Percentiles rank a stretch among this genome's conserved stretches.
phyloP scores from a whole-genome alignment of 2,113 vertebrate genomes.

The Pontoporia blainvillei region DNA sequence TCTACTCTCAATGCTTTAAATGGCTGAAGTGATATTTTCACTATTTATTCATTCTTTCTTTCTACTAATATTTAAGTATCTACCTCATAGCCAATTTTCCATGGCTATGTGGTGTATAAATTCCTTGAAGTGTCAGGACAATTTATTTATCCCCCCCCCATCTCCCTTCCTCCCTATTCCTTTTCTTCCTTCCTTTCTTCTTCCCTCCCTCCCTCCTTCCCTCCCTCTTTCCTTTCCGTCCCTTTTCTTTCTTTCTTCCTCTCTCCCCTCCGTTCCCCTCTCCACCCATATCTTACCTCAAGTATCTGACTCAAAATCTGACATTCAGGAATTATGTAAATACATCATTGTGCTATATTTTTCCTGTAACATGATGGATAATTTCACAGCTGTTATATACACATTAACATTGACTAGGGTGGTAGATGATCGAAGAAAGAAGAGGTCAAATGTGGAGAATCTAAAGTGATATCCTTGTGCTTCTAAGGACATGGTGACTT shows the following conservation, averaged over 20 bases:
- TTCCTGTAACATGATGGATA: neutral
- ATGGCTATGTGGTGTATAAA: neutral
- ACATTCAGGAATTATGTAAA: neutral
- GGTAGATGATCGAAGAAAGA: slow-evolving; percentile 5
- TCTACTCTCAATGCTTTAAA: neutral
- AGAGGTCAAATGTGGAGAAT: neutral
- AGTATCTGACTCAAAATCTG: neutral
- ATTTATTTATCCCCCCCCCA: neutral
- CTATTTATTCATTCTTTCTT: neutral
- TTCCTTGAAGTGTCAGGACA: neutral
- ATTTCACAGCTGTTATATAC: neutral
- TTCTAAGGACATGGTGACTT: neutral
- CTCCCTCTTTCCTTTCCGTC: no score
- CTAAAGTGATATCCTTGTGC: neutral
- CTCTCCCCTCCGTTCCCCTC: neutral
- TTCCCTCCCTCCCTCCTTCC: no score
- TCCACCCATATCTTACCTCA: neutral
- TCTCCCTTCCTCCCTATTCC: no score
- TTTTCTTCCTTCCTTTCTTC: neutral
- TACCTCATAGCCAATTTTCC: neutral
- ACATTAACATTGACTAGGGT: neutral
- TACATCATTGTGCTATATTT: neutral
- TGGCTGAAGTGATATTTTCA: neutral
- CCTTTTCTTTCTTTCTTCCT: no score
- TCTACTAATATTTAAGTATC: neutral